A percentile compares a stretch with the other conserved stretches of the same genome.
phyloP scores from a whole-genome alignment of 2,797 vertebrate genomes.

The Falco cherrug region DNA sequence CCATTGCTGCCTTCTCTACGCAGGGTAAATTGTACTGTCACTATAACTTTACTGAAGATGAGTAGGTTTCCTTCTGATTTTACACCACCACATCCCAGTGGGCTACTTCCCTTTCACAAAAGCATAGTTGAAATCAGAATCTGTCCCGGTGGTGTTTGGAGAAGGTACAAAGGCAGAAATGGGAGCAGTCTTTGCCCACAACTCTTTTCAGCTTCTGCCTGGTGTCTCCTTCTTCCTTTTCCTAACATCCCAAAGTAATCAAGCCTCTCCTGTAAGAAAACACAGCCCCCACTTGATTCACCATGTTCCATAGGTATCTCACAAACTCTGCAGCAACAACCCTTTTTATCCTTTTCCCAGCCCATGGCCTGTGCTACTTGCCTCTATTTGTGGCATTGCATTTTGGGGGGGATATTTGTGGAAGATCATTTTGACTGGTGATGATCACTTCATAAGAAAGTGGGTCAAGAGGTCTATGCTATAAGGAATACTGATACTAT shows the following conservation, averaged over 20 bases:
- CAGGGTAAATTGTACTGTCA: not conserved
- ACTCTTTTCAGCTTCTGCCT: not conserved
- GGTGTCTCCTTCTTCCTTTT: not conserved
- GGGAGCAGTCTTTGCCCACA: fast-evolving
- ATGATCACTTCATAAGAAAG: not conserved
- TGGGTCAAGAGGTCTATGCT: not conserved
- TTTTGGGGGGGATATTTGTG: not conserved
- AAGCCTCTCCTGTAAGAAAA: not conserved
- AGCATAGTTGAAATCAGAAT: not conserved
- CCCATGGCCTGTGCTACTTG: not conserved
- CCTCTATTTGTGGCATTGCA: not conserved
- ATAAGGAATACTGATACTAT: not conserved
- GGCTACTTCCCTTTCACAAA: not conserved
- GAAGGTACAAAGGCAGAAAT: not conserved
- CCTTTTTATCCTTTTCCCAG: not conserved
- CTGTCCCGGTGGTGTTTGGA: not conserved
- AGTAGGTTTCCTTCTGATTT: not conserved
- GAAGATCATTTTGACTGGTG: not conserved
- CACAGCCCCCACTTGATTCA: not conserved
- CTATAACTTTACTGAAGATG: not conserved
- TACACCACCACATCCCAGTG: not conserved
- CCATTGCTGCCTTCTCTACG: not conserved
- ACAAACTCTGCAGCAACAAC: not conserved
- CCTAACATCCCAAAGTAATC: not conserved
- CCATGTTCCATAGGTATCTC: fast-evolving